A percentile compares a stretch with the other conserved stretches of the same genome.
These are phyloP conservation scores for Podarcis raffonei DNA, from an alignment of 2,113 vertebrate species.

Conservation along the genomic window DNA sequence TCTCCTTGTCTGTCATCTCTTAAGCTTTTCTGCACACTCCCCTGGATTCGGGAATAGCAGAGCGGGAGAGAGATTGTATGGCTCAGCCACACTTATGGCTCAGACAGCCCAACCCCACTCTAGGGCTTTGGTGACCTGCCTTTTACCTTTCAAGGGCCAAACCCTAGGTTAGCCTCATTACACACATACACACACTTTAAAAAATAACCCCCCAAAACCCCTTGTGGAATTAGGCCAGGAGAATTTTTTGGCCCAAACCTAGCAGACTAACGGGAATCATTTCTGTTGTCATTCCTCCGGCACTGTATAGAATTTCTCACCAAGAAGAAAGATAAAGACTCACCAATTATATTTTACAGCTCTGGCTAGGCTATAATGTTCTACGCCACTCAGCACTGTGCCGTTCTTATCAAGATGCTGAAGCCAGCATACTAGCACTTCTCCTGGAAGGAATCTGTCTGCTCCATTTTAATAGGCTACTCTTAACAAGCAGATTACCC, in stretches of 20 bases:
- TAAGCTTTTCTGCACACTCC: slow-evolving; percentile 27
- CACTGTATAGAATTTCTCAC: not conserved
- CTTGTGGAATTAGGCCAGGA: not conserved
- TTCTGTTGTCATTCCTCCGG: slow-evolving; percentile 17
- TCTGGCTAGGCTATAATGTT: slow-evolving; percentile 13
- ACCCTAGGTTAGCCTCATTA: not conserved
- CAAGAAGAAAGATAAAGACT: slow-evolving; percentile 25
- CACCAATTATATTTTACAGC: slow-evolving; percentile 1
- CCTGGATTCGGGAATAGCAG: slow-evolving; percentile 25
- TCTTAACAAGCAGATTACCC: not conserved
- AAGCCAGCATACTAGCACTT: slow-evolving; percentile 14
- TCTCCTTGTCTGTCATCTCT: slow-evolving; percentile 42
- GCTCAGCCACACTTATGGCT: not conserved
- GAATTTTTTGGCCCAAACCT: slow-evolving; percentile 2
- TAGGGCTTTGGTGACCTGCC: not conserved
- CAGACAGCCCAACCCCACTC: not conserved
- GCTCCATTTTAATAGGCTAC: not conserved
- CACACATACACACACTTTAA: not conserved
- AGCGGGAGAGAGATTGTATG: not conserved
- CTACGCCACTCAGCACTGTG: not conserved
- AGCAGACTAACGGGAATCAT: slow-evolving; percentile 10
- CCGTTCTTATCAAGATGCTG: slow-evolving; percentile 23
- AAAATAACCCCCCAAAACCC: too few relatives aligned
- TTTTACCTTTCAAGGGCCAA: not conserved
- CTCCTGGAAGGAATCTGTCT: not conserved